Percentiles rank a stretch among this genome's conserved stretches.
Conservation (phyloP, 2,888 invertebrate genomes). For the Pristionchus japonicus region DNA sequence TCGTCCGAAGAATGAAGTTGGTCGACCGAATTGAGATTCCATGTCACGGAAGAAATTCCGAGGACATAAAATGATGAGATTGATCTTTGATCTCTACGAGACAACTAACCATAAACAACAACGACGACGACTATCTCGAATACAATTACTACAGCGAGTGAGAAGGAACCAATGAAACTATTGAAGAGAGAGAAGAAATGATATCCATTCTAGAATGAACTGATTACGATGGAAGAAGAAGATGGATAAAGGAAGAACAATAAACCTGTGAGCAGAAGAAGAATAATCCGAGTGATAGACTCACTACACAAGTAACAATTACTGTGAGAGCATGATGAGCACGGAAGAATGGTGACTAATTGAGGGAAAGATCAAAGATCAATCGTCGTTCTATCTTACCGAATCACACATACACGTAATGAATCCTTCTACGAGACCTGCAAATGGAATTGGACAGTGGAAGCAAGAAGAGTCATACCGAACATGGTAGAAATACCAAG, state of each 20-base stretch:
- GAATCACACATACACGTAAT: slow-evolving; percentile 59
- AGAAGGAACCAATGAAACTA: slow-evolving; percentile 58
- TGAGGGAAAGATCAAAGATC: not conserved
- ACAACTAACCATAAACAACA: slow-evolving; percentile 58
- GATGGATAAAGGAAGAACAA: not conserved
- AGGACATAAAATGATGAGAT: not conserved
- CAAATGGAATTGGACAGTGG: not conserved
- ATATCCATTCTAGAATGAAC: slow-evolving; percentile 56
- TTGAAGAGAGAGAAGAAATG: slow-evolving; percentile 63
- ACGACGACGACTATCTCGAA: slow-evolving; percentile 53
- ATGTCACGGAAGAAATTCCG: slow-evolving; percentile 24
- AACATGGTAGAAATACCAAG: slow-evolving; percentile 60
- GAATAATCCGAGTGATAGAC: slow-evolving; percentile 52
- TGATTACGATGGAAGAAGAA: no score
- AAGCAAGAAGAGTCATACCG: not conserved
- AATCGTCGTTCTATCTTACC: not conserved
- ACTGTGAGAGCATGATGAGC: slow-evolving; percentile 54
- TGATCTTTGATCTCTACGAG: not conserved
- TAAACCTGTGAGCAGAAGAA: slow-evolving; percentile 57
- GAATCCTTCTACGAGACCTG: slow-evolving; percentile 61
- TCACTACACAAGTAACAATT: slow-evolving; percentile 52
- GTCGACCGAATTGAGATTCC: slow-evolving; percentile 18
- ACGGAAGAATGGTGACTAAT: slow-evolving; percentile 46
- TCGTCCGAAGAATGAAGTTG: not conserved
- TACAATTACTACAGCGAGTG: slow-evolving; percentile 56